Evolutionary conservation across 2,888 invertebrate species (phyloP).

Genomic region (Matsumyia berberina): DNA sequence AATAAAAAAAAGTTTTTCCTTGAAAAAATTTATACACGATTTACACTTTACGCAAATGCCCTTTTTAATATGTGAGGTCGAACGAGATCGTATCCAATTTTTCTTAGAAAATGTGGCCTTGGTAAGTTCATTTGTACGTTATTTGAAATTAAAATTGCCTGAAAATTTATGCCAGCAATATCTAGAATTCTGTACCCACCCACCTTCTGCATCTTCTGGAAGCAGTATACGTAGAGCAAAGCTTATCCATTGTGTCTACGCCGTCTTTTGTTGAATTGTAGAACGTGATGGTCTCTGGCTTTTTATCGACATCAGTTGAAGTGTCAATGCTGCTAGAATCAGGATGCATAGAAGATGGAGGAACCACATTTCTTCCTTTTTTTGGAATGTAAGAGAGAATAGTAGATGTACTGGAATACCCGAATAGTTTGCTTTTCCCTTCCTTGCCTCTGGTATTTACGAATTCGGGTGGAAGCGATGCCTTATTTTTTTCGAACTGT

Average conservation of each 20-base stretch:
- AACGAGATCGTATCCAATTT: too few relatives aligned
- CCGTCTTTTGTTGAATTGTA: neutral
- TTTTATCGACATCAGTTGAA: neutral
- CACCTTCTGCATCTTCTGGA: neutral
- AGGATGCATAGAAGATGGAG: neutral
- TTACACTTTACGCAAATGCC: too few relatives aligned
- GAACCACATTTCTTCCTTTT: neutral
- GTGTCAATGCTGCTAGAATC: too few relatives aligned
- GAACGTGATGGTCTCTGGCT: neutral
- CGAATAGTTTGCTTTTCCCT: neutral
- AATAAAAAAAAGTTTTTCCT: neutral
- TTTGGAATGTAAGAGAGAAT: neutral
- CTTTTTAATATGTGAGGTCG: too few relatives aligned
- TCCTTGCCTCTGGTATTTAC: neutral
- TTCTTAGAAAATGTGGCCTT: too few relatives aligned
- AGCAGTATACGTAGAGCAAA: slow-evolving; percentile 1
- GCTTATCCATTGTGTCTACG: neutral
- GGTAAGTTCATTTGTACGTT: too few relatives aligned
- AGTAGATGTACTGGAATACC: neutral
- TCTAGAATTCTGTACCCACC: neutral
- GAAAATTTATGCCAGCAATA: neutral
- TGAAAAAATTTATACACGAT: too few relatives aligned
- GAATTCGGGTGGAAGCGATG: neutral
- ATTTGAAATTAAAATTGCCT: too few relatives aligned
- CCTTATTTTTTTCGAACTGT: neutral